Percentiles rank a stretch among this genome's conserved stretches.
Evolutionary conservation across 2,797 vertebrate genomes (phyloP).

Genomic region (Peromyscus attwateri): DNA sequence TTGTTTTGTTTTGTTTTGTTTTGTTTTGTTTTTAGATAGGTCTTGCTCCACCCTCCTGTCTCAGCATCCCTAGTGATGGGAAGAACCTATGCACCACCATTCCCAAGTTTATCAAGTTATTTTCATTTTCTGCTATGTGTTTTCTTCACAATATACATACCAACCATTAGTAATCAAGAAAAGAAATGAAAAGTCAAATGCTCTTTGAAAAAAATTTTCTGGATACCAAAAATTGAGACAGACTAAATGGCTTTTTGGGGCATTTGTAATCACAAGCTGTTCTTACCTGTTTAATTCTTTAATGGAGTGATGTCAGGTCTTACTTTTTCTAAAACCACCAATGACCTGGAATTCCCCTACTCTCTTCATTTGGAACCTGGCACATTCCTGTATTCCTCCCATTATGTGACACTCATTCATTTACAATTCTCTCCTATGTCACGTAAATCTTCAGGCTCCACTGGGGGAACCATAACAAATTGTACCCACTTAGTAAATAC

Average conservation of each 20-base stretch:
- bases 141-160: background rate
- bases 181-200: background rate
- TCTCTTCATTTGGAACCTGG: background rate
- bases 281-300: background rate
- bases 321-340: slow-evolving; percentile 26
- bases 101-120: background rate
- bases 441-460: background rate
- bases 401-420: background rate
- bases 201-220: background rate
- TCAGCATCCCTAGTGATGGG: background rate
- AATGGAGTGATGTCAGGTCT: background rate
- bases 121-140: background rate
- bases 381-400: slow-evolving; percentile 6
- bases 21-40: background rate
- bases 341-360: background rate
- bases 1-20: background rate
- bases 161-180: slow-evolving; percentile 15
- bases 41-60: background rate
- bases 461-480: background rate
- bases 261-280: background rate
- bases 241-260: background rate
- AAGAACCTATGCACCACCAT: background rate
- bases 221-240: background rate
- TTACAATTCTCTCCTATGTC: background rate
- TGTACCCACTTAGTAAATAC: background rate